These are phyloP conservation scores for Seriola rivoliana DNA, from an alignment of 2,113 vertebrate genomes.

Conservation along the genomic window DNA sequence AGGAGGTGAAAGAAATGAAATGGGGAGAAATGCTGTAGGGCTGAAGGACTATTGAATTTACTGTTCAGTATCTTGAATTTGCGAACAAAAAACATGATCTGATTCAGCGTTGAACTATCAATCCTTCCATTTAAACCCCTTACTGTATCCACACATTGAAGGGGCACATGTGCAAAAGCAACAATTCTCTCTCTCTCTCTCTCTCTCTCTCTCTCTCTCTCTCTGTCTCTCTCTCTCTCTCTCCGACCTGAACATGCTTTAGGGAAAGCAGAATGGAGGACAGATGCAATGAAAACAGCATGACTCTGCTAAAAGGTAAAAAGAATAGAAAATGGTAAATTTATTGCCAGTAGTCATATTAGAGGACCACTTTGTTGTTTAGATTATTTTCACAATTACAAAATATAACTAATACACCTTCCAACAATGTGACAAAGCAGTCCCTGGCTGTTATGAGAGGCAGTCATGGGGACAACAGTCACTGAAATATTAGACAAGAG, in stretches of 20 bases:
- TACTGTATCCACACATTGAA: background rate
- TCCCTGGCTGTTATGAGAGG: background rate
- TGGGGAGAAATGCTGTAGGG: conserved; percentile 2
- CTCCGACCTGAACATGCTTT: too few species aligned
- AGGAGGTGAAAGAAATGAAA: conserved; percentile 8
- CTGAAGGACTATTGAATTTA: conserved; percentile 20
- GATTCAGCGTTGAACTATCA: background rate
- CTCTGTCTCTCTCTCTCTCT: too few species aligned
- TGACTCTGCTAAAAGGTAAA: background rate
- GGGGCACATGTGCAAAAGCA: background rate
- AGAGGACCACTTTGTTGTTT: background rate
- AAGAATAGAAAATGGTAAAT: background rate
- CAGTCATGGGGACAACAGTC: background rate
- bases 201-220: background rate
- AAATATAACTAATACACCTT: background rate
- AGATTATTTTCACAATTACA: background rate
- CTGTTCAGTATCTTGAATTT: background rate
- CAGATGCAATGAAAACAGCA: too few species aligned
- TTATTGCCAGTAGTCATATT: background rate
- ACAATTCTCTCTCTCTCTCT: background rate
- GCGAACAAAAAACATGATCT: conserved; percentile 1
- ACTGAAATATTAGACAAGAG: background rate
- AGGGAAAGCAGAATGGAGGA: too few species aligned
- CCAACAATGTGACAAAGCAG: background rate
- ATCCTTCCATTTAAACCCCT: conserved; percentile 7